Evolutionary conservation across 2,888 invertebrate species (phyloP).

Genomic region (Drosophila niveifrons): DNA sequence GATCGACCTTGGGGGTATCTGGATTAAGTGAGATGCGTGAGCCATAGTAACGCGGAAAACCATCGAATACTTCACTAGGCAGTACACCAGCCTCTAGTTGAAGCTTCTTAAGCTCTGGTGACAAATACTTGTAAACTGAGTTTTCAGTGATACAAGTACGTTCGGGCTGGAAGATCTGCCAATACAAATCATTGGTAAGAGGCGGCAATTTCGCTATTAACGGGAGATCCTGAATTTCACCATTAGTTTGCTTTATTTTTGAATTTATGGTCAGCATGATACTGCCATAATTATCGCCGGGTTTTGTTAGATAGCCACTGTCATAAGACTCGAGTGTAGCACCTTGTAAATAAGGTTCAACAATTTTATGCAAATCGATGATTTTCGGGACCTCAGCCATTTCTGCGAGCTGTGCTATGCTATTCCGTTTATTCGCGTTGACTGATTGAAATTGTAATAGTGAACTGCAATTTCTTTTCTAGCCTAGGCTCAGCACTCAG

Average conservation of each 20-base stretch:
- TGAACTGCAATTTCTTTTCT: conserved; percentile 41
- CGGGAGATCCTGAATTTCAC: conserved; percentile 82
- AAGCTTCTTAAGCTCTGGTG: conserved; percentile 86
- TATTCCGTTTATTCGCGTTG: conserved; percentile 9
- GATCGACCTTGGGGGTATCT: conserved; percentile 85
- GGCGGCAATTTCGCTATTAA: conserved; percentile 88
- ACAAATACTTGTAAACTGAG: conserved; percentile 86
- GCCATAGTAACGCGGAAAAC: conserved; percentile 87
- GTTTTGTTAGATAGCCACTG: conserved; percentile 85
- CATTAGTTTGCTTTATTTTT: conserved; percentile 76
- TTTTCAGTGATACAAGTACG: conserved; percentile 88
- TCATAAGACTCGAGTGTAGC: conserved; percentile 83
- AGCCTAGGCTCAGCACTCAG: conserved; percentile 21
- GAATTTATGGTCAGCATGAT: conserved; percentile 86
- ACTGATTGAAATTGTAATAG: conserved; percentile 35
- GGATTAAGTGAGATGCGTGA: conserved; percentile 85
- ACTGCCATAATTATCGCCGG: conserved; percentile 89
- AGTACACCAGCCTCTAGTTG: conserved; percentile 86
- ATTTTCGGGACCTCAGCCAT: conserved; percentile 81
- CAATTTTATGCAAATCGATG: conserved; percentile 71
- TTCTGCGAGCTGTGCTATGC: conserved; percentile 5
- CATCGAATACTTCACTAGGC: conserved; percentile 84
- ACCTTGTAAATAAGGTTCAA: conserved; percentile 76
- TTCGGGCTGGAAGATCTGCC: conserved; percentile 86
- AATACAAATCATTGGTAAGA: conserved; percentile 86